These are phyloP conservation scores for Capitulum mitella DNA, from an alignment of 2,888 invertebrate species.

Conservation along the genomic window DNA sequence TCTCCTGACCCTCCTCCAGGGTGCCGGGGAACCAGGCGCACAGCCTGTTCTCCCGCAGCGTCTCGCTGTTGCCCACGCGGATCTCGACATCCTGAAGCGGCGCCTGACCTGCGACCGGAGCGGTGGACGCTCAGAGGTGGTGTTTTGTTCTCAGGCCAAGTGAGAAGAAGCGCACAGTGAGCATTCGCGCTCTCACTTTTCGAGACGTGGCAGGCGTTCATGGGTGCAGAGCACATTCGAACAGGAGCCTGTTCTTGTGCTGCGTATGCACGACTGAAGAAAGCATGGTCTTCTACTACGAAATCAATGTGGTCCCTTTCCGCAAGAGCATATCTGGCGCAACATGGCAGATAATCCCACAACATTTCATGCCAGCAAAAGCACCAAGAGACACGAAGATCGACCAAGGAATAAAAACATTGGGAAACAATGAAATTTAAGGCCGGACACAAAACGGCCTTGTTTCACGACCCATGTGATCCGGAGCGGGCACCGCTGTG, in stretches of 20 bases:
- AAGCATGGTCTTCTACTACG: no score
- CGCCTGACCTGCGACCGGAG: conserved; percentile 59
- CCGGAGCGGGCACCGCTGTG: no score
- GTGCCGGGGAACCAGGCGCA: conserved; percentile 92
- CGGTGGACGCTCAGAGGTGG: background rate
- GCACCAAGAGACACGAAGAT: no score
- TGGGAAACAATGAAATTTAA: background rate
- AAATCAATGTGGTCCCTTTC: no score
- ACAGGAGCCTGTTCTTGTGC: no score
- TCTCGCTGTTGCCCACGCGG: conserved; percentile 66
- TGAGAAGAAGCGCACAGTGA: background rate
- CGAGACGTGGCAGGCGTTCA: background rate
- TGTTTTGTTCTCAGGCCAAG: background rate
- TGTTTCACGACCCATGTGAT: background rate
- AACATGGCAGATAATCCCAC: no score
- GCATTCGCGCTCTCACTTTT: background rate
- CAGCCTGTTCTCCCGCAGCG: conserved; percentile 76
- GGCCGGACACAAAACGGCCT: background rate
- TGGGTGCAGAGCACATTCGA: background rate
- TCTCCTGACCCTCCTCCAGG: conserved; percentile 63
- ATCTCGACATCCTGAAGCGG: conserved; percentile 76
- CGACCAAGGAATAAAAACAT: background rate
- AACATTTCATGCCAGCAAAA: no score
- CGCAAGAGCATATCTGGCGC: no score
- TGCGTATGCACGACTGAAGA: no score